These are phyloP conservation scores for Salticus scenicus DNA, from an alignment of 2,888 invertebrate species.

Conservation along the genomic window DNA sequence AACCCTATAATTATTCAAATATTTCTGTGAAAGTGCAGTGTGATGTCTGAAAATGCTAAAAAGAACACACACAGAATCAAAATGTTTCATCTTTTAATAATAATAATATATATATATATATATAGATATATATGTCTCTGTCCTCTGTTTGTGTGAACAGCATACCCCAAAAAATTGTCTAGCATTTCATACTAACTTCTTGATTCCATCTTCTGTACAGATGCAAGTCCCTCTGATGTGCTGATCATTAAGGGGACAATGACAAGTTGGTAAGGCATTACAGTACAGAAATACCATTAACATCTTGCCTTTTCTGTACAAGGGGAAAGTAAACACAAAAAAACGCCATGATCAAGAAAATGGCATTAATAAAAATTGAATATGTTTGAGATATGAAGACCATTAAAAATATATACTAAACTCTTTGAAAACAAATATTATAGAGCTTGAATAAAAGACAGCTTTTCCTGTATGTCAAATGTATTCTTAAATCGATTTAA, in stretches of 20 bases:
- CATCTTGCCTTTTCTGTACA: constrained; percentile 52
- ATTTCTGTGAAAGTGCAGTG: too few species aligned
- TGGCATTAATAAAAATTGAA: constrained; percentile 52
- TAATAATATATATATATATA: too few species aligned
- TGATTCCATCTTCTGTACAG: constrained; percentile 61
- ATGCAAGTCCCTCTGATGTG: constrained; percentile 41
- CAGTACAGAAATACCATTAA: constrained; percentile 56
- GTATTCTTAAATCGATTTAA: constrained; percentile 29
- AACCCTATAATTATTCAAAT: too few species aligned
- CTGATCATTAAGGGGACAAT: constrained; percentile 36
- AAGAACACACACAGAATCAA: constrained; percentile 45
- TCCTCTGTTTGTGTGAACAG: constrained; percentile 61
- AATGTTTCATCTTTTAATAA: constrained; percentile 65
- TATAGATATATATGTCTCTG: constrained; percentile 70
- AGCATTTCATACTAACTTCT: constrained; percentile 33
- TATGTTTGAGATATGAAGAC: constrained; percentile 52
- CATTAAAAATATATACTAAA: constrained; percentile 64
- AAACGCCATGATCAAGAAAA: constrained; percentile 64
- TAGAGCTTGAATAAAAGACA: constrained; percentile 35
- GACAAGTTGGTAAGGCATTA: constrained; percentile 43
- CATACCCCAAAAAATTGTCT: constrained; percentile 63
- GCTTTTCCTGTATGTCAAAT: too few species aligned
- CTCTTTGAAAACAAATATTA: constrained; percentile 37
- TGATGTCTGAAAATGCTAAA: constrained; percentile 1
- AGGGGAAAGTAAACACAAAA: constrained; percentile 56